Conservation (phyloP, 2,797 vertebrate species). For the Philypnodon macrostomus region DNA sequence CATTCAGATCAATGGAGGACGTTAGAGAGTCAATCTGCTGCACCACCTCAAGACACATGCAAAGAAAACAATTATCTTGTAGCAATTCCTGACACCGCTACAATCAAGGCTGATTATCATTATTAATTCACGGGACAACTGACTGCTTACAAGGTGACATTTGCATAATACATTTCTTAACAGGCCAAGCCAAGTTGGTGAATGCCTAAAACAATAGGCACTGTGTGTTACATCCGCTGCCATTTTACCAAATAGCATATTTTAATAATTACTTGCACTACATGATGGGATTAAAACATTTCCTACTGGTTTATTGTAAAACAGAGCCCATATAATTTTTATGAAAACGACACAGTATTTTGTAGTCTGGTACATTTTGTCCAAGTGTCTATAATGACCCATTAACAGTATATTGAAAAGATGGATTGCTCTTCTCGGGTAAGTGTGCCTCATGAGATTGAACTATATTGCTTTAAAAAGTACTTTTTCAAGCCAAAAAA, state of each 20-base stretch:
- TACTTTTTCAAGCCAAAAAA: slow-evolving; percentile 28
- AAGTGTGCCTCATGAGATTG: slow-evolving; percentile 17
- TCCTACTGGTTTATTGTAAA: slow-evolving; percentile 1
- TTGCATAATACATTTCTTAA: slow-evolving; percentile 6
- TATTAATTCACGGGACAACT: slow-evolving; percentile 2
- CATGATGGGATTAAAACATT: not conserved
- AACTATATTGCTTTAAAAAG: slow-evolving; percentile 14
- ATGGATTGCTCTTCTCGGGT: slow-evolving; percentile 6
- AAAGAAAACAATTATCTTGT: slow-evolving; percentile 15
- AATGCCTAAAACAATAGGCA: not conserved
- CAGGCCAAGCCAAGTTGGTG: not conserved
- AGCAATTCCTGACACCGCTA: slow-evolving; percentile 4
- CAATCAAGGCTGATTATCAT: slow-evolving; percentile 6
- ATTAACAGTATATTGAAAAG: slow-evolving; percentile 5
- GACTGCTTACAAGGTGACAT: slow-evolving; percentile 5
- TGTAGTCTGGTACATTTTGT: slow-evolving; percentile 8
- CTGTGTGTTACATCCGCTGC: not conserved
- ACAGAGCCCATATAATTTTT: not conserved
- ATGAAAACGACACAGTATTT: not conserved
- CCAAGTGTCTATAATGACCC: not conserved
- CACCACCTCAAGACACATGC: slow-evolving; percentile 70
- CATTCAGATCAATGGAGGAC: slow-evolving; percentile 69
- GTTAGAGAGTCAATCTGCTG: slow-evolving; percentile 79
- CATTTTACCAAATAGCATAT: not conserved
- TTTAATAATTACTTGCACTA: not conserved